These are phyloP conservation scores for Orthosia gracilis DNA, from an alignment of 2,888 invertebrate genomes.

Conservation along the genomic window DNA sequence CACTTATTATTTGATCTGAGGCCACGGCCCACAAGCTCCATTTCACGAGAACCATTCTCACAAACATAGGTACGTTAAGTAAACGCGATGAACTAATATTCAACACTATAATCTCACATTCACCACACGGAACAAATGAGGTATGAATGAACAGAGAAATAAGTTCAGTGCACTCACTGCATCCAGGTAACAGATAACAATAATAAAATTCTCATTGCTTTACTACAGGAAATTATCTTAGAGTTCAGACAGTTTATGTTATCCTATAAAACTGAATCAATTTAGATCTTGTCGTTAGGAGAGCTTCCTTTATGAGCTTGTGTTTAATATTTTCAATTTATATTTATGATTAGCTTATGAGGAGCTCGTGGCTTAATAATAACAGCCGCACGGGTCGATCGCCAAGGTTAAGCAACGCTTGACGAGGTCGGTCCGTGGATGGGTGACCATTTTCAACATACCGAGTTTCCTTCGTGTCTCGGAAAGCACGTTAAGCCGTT, in stretches of 20 bases:
- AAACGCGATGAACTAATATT: slow-evolving; percentile 38
- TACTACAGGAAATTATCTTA: slow-evolving; percentile 52
- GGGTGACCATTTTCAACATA: too few relatives aligned
- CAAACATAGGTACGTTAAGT: background rate
- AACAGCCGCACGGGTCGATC: too few relatives aligned
- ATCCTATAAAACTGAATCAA: slow-evolving; percentile 23
- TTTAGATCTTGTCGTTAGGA: slow-evolving; percentile 1
- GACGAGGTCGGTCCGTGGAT: too few relatives aligned
- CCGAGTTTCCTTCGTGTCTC: too few relatives aligned
- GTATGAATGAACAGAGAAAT: slow-evolving; percentile 78
- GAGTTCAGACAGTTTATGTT: slow-evolving; percentile 13
- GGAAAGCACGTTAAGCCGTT: too few relatives aligned
- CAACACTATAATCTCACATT: slow-evolving; percentile 67
- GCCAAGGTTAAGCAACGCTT: too few relatives aligned
- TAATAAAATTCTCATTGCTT: slow-evolving; percentile 34
- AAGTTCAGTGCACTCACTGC: slow-evolving; percentile 79
- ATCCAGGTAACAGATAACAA: slow-evolving; percentile 49
- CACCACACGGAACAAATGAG: slow-evolving; percentile 77
- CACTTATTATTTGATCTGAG: too few relatives aligned
- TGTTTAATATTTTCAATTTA: background rate
- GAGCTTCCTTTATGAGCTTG: slow-evolving; percentile 2
- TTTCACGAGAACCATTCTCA: background rate
- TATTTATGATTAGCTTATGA: background rate
- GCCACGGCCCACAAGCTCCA: too few relatives aligned
- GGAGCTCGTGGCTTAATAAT: too few relatives aligned